A percentile compares a stretch with the other conserved stretches of the same genome.
Evolutionary conservation across 1,140 invertebrate genomes (phyloP).

Genomic region (Zophobas morio): DNA sequence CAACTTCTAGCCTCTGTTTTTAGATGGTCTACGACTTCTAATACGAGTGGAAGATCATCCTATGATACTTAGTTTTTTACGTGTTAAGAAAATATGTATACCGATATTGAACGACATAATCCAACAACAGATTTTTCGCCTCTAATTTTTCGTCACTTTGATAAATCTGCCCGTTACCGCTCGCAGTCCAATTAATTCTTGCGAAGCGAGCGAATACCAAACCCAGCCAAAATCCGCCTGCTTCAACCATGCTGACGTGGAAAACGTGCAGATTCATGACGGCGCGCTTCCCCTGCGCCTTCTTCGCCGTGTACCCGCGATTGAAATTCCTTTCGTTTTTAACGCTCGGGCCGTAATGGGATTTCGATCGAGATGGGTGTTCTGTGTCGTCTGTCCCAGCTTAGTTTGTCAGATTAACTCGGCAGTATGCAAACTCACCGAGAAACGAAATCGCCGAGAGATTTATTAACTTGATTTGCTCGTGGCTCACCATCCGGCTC

Average conservation of each 20-base stretch:
- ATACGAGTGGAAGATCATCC: no score
- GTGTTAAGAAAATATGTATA: no score
- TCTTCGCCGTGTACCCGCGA: slow-evolving; percentile 47
- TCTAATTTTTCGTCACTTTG: no score
- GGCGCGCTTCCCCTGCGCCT: slow-evolving; percentile 42
- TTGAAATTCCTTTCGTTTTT: slow-evolving; percentile 60
- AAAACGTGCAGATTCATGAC: slow-evolving; percentile 59
- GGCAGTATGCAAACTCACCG: slow-evolving; percentile 53
- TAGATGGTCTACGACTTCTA: no score
- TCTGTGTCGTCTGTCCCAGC: slow-evolving; percentile 59
- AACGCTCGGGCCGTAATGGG: slow-evolving; percentile 59
- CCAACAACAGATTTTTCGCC: no score
- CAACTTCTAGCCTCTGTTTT: no score
- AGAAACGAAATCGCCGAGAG: slow-evolving; percentile 46
- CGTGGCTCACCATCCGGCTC: slow-evolving; percentile 45
- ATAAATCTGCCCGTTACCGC: no score
- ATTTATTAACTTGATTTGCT: slow-evolving; percentile 53
- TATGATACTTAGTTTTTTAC: no score
- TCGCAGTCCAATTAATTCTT: no score
- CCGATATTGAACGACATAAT: no score
- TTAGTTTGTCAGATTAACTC: slow-evolving; percentile 59
- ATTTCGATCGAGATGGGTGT: slow-evolving; percentile 63
- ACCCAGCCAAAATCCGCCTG: neutral
- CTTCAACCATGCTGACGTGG: slow-evolving; percentile 42
- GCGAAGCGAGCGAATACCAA: no score